Evolutionary conservation across 2,888 invertebrate species (phyloP), one percentile per base, ranked within the genome.

Genomic region (Marasmarcha lunaedactyla): DNA sequence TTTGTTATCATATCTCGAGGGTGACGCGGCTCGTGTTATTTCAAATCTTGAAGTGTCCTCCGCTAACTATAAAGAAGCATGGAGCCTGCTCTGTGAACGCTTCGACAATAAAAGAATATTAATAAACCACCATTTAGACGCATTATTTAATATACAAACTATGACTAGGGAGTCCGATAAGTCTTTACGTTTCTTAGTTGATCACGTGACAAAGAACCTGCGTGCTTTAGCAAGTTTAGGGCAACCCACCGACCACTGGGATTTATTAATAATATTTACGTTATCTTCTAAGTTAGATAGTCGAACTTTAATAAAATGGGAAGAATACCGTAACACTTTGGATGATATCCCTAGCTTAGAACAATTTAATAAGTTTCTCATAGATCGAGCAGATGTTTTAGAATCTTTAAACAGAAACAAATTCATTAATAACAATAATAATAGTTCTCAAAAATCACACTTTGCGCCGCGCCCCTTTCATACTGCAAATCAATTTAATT

Each of bases 151-250:
- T 26, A 37, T 43, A 5, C 13, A 44, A 9, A 20, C 15, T n/a
- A 13, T 46, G 14, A 10, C 36, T 26, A 41, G 44, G 1, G 48
- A 49, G 33, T 45, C 48, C 0, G 46, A 43, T 9, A 38, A 15
- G 4, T 42, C 45, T 1, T 33, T 50, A n/a, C 38, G 48, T 10
- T 47, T 40, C 33, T 37, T 48, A 34, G 41, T 49, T 6, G 51
- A 51, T 33, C 43, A 49, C 11, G 40, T 49, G 1, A 42, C 43
- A 10, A 51, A 49, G 40, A 48, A 52, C 20, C 33, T 52, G 26
- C 46, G 49, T 1, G 47, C 51, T 1, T 33, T 52, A n/a, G 6
- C 37, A 11, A 47, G 38, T 30, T 26, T 52, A 30, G 48, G 48
- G 10, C 41, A 45, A 25, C 40, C 45, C 1, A 48, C 48, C 10